A percentile compares a stretch with the other conserved stretches of the same genome.
Evolutionary conservation across 2,113 vertebrate genomes (phyloP).

Genomic region (Marmota flaviventris): DNA sequence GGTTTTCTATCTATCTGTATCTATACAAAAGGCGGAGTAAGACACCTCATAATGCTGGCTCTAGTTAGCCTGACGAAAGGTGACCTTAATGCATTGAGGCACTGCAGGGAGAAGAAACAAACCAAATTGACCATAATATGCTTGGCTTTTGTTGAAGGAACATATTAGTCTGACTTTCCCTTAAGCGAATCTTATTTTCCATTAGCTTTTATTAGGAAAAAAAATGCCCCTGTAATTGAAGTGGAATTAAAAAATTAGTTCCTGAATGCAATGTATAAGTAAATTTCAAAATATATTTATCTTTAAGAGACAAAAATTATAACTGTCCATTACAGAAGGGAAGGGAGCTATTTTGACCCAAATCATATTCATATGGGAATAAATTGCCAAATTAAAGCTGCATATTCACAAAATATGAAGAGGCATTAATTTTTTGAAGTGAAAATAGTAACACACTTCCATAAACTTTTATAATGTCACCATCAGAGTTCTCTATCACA

Average conservation of each 20-base stretch:
- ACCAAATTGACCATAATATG: not conserved
- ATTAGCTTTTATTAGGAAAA: constrained; percentile 26
- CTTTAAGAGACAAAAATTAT: constrained; percentile 23
- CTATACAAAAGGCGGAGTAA: not conserved
- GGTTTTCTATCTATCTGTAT: not conserved
- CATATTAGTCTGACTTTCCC: not conserved
- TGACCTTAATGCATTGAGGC: not conserved
- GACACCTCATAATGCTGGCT: not conserved
- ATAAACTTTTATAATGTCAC: not conserved
- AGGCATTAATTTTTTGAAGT: constrained; percentile 15
- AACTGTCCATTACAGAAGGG: not conserved
- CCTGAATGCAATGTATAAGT: constrained; percentile 13
- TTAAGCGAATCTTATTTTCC: constrained; percentile 25
- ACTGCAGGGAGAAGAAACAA: not conserved
- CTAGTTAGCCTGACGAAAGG: not conserved
- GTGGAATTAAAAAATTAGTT: constrained; percentile 38
- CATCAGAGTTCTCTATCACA: not conserved
- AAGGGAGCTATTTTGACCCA: not conserved
- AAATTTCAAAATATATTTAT: not conserved
- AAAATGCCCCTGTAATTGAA: not conserved
- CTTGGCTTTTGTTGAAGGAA: not conserved
- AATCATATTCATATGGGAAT: constrained; percentile 8
- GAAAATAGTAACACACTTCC: constrained; percentile 14
- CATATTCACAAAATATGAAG: not conserved
- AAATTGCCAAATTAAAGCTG: constrained; percentile 1